These are phyloP conservation scores for Heliconius sara DNA, from an alignment of 2,888 invertebrate genomes.

Conservation along the genomic window DNA sequence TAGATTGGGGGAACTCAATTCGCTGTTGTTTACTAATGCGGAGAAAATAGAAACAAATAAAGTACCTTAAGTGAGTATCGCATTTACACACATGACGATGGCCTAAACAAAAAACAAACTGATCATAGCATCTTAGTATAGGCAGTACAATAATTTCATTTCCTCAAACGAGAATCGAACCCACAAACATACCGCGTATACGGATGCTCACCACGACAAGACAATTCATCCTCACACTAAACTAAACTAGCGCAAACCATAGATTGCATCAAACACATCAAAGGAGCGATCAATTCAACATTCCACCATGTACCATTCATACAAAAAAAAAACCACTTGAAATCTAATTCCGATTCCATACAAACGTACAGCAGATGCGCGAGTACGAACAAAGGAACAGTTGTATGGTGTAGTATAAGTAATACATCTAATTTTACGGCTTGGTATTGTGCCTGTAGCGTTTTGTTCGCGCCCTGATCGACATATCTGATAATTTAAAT, in stretches of 20 bases:
- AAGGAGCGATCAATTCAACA: conserved; percentile 38
- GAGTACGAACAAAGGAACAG: conserved; percentile 66
- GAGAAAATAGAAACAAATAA: neutral
- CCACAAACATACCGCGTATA: neutral
- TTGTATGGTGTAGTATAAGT: conserved; percentile 59
- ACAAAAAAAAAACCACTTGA: conserved; percentile 54
- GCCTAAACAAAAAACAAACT: neutral
- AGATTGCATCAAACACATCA: conserved; percentile 23
- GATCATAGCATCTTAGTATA: neutral
- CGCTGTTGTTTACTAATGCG: neutral
- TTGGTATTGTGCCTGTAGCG: conserved; percentile 54
- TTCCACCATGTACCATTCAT: conserved; percentile 39
- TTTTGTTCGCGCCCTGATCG: conserved; percentile 75
- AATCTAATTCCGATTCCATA: conserved; percentile 74
- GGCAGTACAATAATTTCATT: neutral
- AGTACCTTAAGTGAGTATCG: neutral
- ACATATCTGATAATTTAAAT: conserved; percentile 81
- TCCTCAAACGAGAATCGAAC: neutral
- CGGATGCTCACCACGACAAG: neutral
- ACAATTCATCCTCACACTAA: neutral
- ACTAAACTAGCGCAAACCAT: neutral
- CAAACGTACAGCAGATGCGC: conserved; percentile 76
- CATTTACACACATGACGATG: neutral
- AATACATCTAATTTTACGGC: conserved; percentile 71
- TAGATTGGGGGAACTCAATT: neutral